These are phyloP conservation scores for Arizona elegans DNA, from an alignment of 2,113 vertebrate genomes.

Conservation along the genomic window DNA sequence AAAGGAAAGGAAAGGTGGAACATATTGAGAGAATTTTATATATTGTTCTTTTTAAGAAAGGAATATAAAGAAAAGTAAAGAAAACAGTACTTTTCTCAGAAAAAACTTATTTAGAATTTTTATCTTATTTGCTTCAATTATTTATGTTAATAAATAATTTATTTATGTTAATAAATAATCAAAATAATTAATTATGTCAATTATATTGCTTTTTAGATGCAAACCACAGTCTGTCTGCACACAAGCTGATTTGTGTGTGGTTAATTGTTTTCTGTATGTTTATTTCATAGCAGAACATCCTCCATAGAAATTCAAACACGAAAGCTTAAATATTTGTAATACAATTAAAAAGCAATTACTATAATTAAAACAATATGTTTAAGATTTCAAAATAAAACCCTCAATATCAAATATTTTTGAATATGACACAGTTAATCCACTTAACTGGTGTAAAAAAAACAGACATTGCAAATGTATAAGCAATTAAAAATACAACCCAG, in stretches of 20 bases:
- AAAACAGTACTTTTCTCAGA: not conserved
- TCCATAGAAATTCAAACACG: not conserved
- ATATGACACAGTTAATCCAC: not conserved
- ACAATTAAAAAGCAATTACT: not conserved
- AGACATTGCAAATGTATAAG: not conserved
- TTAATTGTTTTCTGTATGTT: not conserved
- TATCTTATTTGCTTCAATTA: not conserved
- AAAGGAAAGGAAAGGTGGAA: too few relatives aligned
- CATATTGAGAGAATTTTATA: not conserved
- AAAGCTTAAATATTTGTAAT: not conserved
- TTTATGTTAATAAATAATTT: not conserved
- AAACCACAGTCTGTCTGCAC: not conserved
- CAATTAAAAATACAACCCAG: not conserved
- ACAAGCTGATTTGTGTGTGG: not conserved
- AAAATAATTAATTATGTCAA: not conserved
- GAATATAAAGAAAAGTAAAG: not conserved
- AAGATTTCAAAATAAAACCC: not conserved
- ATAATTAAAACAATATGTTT: not conserved
- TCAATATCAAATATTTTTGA: not conserved
- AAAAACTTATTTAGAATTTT: not conserved
- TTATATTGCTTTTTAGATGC: not conserved
- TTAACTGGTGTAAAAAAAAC: not conserved
- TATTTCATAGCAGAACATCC: not conserved
- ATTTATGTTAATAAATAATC: not conserved
- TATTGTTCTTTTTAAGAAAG: not conserved